A percentile compares a stretch with the other conserved stretches of the same genome.
Evolutionary conservation across 2,797 vertebrate species (phyloP).

Genomic region (Diceros bicornis): DNA sequence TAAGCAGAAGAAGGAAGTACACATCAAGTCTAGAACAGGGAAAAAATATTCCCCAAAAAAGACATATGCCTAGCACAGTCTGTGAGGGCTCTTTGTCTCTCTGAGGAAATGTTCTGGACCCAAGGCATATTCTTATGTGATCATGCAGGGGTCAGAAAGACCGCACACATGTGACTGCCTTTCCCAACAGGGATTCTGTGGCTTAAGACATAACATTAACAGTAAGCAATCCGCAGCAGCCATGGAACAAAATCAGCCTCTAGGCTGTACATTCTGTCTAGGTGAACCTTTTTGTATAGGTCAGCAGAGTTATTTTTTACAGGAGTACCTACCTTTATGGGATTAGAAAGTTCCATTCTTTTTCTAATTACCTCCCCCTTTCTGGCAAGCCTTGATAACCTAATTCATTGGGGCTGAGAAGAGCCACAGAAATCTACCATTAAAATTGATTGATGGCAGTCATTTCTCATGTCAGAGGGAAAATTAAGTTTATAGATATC

Average conservation of each 20-base stretch:
- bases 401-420: constrained; percentile 32
- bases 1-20: neutral
- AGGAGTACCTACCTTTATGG: neutral
- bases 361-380: constrained; percentile 55
- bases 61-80: neutral
- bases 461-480: constrained; percentile 28
- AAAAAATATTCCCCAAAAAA: neutral
- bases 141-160: neutral
- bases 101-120: neutral
- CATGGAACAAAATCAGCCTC: neutral
- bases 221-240: neutral
- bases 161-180: fast-evolving
- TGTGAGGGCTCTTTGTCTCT: neutral
- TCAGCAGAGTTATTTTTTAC: neutral
- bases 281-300: neutral
- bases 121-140: neutral
- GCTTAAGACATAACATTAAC: neutral
- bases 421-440: constrained; percentile 47
- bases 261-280: neutral
- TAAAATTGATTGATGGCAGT: constrained; percentile 67
- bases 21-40: neutral
- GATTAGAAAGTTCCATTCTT: constrained; percentile 64
- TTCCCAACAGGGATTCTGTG: neutral
- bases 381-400: constrained; percentile 63
- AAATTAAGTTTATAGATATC: constrained; percentile 72